phyloP scores from a whole-genome alignment of 2,888 invertebrate species.

The Torymus aiolomorphi region DNA sequence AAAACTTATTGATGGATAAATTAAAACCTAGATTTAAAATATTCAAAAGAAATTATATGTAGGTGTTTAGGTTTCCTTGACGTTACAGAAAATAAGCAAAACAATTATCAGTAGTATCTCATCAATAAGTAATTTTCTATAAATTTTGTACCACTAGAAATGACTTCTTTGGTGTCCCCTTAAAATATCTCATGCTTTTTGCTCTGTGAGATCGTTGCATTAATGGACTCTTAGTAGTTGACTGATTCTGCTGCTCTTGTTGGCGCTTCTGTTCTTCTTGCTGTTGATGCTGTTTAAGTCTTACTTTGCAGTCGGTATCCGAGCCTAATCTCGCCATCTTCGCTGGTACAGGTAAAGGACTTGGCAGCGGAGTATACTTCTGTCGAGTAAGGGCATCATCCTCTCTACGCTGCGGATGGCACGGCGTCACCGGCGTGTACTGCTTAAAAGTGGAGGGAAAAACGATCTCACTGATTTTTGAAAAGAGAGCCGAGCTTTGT shows the following conservation, averaged over 20 bases:
- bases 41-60: too few relatives aligned
- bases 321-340: constrained; percentile 65
- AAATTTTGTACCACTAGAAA: constrained; percentile 66
- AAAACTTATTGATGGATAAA: too few relatives aligned
- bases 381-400: constrained; percentile 55
- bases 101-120: constrained; percentile 13
- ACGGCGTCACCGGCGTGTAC: constrained; percentile 62
- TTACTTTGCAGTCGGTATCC: constrained; percentile 51
- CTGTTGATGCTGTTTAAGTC: constrained; percentile 16
- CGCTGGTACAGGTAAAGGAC: constrained; percentile 63
- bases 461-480: constrained; percentile 66
- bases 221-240: neutral
- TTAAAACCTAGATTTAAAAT: too few relatives aligned
- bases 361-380: constrained; percentile 65
- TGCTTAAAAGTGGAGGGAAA: constrained; percentile 67
- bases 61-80: too few relatives aligned
- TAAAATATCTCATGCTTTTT: constrained; percentile 50
- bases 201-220: constrained; percentile 12
- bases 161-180: constrained; percentile 62
- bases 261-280: neutral
- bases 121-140: constrained; percentile 38
- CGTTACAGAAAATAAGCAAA: neutral
- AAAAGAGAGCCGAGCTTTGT: constrained; percentile 62
- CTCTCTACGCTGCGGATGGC: constrained; percentile 42
- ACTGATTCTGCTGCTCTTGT: neutral